Percentiles rank a stretch among this genome's conserved stretches.
Evolutionary conservation across 2,113 vertebrate genomes (phyloP).

Genomic region (Nannobrachium achirus): DNA sequence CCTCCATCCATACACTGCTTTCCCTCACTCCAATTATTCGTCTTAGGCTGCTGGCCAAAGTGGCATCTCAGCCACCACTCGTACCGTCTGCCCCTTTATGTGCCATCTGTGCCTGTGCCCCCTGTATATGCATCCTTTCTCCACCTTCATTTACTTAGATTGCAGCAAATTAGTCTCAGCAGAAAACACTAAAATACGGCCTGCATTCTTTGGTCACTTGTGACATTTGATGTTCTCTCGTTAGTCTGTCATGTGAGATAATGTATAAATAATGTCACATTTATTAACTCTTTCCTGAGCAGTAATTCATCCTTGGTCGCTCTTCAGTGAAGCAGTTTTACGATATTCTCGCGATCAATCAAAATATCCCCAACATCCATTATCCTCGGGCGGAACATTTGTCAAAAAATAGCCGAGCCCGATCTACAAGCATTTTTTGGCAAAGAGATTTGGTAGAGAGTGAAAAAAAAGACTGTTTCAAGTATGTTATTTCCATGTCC

Average conservation of each 20-base stretch:
- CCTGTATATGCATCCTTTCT: slow-evolving; percentile 29
- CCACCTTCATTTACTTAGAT: slow-evolving; percentile 66
- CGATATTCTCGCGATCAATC: too few species aligned
- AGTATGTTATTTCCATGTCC: too few species aligned
- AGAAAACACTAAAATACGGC: slow-evolving; percentile 52
- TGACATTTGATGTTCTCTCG: slow-evolving; percentile 35
- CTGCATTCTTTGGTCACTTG: slow-evolving; percentile 46
- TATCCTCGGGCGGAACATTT: too few species aligned
- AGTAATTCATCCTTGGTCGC: slow-evolving; percentile 13
- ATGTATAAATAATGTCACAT: slow-evolving; percentile 9
- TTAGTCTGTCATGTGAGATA: not conserved
- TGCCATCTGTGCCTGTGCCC: slow-evolving; percentile 69
- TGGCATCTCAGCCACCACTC: slow-evolving; percentile 58
- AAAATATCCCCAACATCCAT: too few species aligned
- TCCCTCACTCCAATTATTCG: slow-evolving; percentile 70
- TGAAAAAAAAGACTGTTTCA: too few species aligned
- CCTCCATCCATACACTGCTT: slow-evolving; percentile 38
- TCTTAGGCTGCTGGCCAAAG: slow-evolving; percentile 61
- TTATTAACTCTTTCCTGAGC: not conserved
- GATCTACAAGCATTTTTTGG: too few species aligned
- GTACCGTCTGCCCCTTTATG: slow-evolving; percentile 65
- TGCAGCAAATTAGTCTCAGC: slow-evolving; percentile 67
- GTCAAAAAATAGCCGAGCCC: too few species aligned
- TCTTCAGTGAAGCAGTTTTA: not conserved
- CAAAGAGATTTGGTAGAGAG: too few species aligned